Evolutionary conservation across 2,888 invertebrate genomes (phyloP), one percentile per base, ranked within the genome.

Genomic region (Ennomos erosarius): DNA sequence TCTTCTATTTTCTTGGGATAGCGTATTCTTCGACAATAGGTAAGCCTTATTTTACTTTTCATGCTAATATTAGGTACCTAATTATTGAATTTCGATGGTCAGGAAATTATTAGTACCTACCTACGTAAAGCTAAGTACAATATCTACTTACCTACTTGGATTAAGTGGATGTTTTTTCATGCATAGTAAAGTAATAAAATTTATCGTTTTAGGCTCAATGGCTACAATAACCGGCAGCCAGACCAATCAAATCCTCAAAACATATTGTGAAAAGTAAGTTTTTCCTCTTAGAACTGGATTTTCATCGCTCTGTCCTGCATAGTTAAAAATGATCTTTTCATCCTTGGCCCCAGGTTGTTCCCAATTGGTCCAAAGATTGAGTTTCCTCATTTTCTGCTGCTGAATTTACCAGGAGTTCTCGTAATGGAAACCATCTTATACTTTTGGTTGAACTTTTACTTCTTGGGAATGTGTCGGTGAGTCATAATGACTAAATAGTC

Each of bases 11-110:
- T 54, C 74, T 90, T 10, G 90, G 90, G 0, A 79, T 88, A 26
- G 86, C 89, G 0, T 90, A 87, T 68, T 90, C 90, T 1, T 82
- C 88, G 1, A 76, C 88, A 1, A 85, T 90, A 53, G 88, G 88
- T 87, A 68, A 68, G 55, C 64, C 38, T 12, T 39, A 12, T 3
- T n/a, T 16, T 40, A 11, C 1, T 10, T 55, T 16, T 16, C 16
- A 16, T 16, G 16, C n/a, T n/a, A n/a, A n/a, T 16, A 16, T 16
- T 16, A 16, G 16, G 16, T 16, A 16, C 16, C 1, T 2, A 16
- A 16, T 16, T 16, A 16, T 16, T 16, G 3, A 16, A 16, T 2
- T 16, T n/a, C n/a, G n/a, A 16, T 16, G 3, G 16, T 3, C 16
- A 2, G 16, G 1, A 16, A 16, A 3, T 3, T 16, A 16, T 16